Evolutionary conservation across 2,888 invertebrate species (phyloP).

Genomic region (Brachyptera putata): DNA sequence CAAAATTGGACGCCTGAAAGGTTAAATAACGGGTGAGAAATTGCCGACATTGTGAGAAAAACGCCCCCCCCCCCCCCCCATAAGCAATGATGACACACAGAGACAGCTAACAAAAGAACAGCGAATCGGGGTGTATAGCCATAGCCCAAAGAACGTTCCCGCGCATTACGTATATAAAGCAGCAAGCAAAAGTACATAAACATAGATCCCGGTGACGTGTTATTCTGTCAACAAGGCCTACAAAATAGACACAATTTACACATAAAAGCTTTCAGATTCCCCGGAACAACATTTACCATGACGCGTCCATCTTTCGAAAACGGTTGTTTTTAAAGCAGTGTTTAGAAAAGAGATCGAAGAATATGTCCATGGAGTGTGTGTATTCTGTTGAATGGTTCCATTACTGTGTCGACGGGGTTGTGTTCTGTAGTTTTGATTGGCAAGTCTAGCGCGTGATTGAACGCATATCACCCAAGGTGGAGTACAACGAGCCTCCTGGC

Average conservation of each 20-base stretch:
- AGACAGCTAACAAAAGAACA: slow-evolving; percentile 3
- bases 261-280: neutral
- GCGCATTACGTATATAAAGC: neutral
- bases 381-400: too few relatives aligned
- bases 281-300: too few relatives aligned
- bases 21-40: slow-evolving; percentile 24
- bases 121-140: too few relatives aligned
- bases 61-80: slow-evolving; percentile 1
- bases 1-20: slow-evolving; percentile 23
- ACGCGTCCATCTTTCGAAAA: neutral
- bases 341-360: too few relatives aligned
- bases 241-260: neutral
- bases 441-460: too few relatives aligned
- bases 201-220: neutral
- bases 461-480: too few relatives aligned
- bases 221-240: neutral
- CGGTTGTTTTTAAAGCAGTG: neutral
- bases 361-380: too few relatives aligned
- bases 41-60: slow-evolving; percentile 23
- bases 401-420: too few relatives aligned
- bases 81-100: neutral
- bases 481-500: too few relatives aligned
- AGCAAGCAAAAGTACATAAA: neutral
- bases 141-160: neutral
- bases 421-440: too few relatives aligned